phyloP scores from a whole-genome alignment of 2,888 invertebrate species.

The Acleris laterana region DNA sequence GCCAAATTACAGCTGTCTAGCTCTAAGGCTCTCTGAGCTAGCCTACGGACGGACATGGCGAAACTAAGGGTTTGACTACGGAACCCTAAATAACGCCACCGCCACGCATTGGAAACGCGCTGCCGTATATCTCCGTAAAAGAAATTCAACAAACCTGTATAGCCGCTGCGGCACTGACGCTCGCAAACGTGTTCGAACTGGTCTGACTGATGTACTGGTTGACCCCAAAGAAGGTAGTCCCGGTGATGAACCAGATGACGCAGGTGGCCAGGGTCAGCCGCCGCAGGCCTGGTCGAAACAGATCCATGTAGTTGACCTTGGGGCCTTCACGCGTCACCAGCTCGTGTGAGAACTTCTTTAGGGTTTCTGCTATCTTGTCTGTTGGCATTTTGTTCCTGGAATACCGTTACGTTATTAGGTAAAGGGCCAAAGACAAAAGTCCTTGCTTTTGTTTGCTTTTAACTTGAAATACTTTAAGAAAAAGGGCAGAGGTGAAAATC shows the following conservation, averaged over 20 bases:
- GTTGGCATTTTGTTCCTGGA: constrained; percentile 80
- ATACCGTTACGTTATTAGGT: constrained; percentile 28
- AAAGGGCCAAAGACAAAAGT: no score
- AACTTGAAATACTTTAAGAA: no score
- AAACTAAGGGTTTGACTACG: no score
- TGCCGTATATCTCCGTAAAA: no score
- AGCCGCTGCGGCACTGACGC: constrained; percentile 87
- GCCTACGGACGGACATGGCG: no score
- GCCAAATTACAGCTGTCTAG: no score
- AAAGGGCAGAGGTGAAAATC: no score
- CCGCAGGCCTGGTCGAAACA: constrained; percentile 87
- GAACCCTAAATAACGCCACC: no score
- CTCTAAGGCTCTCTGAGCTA: no score
- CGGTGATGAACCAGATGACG: constrained; percentile 91
- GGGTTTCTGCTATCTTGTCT: constrained; percentile 70
- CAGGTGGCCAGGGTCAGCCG: constrained; percentile 87
- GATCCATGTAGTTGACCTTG: constrained; percentile 83
- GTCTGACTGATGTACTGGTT: constrained; percentile 92
- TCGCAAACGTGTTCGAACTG: constrained; percentile 91
- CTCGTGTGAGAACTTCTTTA: constrained; percentile 64
- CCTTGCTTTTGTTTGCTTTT: no score
- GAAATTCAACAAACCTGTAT: constrained; percentile 59
- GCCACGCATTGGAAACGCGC: no score
- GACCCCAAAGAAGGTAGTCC: constrained; percentile 93
- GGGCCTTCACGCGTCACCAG: constrained; percentile 51